Conservation (phyloP, 1,140 invertebrate species). For the Gyrodactylus salaris region DNA sequence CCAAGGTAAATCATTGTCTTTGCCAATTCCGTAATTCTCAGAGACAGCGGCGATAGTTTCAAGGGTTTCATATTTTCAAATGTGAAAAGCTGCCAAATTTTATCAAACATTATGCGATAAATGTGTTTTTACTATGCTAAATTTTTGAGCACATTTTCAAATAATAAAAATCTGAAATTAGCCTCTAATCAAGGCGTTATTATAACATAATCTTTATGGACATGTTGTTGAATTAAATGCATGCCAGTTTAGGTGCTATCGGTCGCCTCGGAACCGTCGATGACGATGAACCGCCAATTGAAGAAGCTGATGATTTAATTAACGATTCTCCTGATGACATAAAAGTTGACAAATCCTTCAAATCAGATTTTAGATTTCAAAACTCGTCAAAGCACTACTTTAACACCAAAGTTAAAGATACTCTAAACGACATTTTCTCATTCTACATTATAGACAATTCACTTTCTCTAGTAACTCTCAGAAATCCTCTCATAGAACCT, state of each 20-base stretch:
- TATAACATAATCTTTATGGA: no score
- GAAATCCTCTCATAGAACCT: no score
- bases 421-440: no score
- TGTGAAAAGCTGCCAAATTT: neutral
- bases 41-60: neutral
- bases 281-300: neutral
- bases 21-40: neutral
- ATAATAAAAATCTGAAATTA: no score
- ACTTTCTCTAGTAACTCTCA: no score
- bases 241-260: conserved; percentile 5
- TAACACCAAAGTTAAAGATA: no score
- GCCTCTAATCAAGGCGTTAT: no score
- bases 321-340: neutral
- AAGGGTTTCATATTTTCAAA: neutral
- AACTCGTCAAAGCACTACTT: no score
- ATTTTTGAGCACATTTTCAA: neutral
- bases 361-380: no score
- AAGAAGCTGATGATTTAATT: neutral
- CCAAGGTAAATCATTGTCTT: neutral
- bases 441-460: no score
- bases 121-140: neutral
- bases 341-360: neutral
- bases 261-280: neutral
- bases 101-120: neutral
- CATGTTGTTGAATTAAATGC: conserved; percentile 2